phyloP scores from a whole-genome alignment of 2,797 vertebrate genomes.

The Lacerta viridis region DNA sequence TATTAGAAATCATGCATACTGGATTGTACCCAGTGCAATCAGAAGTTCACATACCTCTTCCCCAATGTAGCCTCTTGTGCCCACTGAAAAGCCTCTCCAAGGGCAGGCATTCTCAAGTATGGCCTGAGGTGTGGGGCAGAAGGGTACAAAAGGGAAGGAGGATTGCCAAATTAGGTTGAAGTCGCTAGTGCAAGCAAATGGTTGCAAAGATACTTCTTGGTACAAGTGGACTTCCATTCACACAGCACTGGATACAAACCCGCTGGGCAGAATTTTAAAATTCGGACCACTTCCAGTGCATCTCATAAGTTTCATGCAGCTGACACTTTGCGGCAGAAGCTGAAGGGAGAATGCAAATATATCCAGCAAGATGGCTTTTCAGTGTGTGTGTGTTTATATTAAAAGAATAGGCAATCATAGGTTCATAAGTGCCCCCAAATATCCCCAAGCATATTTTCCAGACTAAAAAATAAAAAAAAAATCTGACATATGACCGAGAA shows the following conservation, averaged over 20 bases:
- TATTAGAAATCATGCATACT: too few species aligned
- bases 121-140: too few species aligned
- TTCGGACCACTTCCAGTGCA: slow-evolving; percentile 23
- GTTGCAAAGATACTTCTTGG: background rate
- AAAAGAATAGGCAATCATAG: slow-evolving; percentile 53
- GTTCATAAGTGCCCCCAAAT: slow-evolving; percentile 46
- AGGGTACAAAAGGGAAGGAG: background rate
- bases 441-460: slow-evolving; percentile 38
- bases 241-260: background rate
- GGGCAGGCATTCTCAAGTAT: too few species aligned
- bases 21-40: background rate
- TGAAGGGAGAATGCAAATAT: slow-evolving; percentile 52
- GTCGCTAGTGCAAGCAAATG: background rate
- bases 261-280: background rate
- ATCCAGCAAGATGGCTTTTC: slow-evolving; percentile 48
- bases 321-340: slow-evolving; percentile 42
- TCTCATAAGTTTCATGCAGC: background rate
- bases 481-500: slow-evolving; percentile 14
- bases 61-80: background rate
- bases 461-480: slow-evolving; percentile 43
- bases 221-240: background rate
- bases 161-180: background rate
- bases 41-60: background rate
- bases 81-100: background rate
- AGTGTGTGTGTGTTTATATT: slow-evolving; percentile 42